Percentiles rank a stretch among this genome's conserved stretches.
Conservation (phyloP, 2,797 vertebrate species). For the Bovichtus variegatus region DNA sequence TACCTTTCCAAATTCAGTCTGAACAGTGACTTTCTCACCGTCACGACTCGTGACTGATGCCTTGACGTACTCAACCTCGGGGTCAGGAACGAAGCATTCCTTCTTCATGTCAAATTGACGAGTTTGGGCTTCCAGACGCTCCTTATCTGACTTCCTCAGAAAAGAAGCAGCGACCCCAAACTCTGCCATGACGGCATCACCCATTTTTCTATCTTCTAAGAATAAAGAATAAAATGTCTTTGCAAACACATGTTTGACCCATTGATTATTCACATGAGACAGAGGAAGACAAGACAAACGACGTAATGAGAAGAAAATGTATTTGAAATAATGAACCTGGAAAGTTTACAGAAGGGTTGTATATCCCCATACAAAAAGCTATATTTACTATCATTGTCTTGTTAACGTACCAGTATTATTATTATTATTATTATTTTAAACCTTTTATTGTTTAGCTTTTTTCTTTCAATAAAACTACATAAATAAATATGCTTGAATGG, state of each 20-base stretch:
- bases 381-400: background rate
- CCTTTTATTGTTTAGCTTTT: background rate
- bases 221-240: constrained; percentile 10
- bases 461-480: background rate
- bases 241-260: background rate
- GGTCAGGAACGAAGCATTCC: constrained; percentile 90
- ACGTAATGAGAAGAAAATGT: background rate
- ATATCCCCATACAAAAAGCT: background rate
- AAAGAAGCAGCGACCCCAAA: constrained; percentile 90
- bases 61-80: constrained; percentile 89
- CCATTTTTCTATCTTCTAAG: constrained; percentile 79
- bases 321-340: background rate
- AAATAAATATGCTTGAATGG: background rate
- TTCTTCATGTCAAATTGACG: constrained; percentile 92
- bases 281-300: background rate
- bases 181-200: constrained; percentile 84
- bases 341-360: background rate
- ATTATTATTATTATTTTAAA: no score
- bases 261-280: background rate
- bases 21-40: constrained; percentile 88
- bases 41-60: constrained; percentile 86
- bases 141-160: constrained; percentile 90
- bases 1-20: constrained; percentile 89
- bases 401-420: background rate
- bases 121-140: constrained; percentile 90